Percentiles rank a stretch among this genome's conserved stretches.
Evolutionary conservation across 2,888 invertebrate genomes (phyloP).

Genomic region (Pycnomerus fuliginosus): DNA sequence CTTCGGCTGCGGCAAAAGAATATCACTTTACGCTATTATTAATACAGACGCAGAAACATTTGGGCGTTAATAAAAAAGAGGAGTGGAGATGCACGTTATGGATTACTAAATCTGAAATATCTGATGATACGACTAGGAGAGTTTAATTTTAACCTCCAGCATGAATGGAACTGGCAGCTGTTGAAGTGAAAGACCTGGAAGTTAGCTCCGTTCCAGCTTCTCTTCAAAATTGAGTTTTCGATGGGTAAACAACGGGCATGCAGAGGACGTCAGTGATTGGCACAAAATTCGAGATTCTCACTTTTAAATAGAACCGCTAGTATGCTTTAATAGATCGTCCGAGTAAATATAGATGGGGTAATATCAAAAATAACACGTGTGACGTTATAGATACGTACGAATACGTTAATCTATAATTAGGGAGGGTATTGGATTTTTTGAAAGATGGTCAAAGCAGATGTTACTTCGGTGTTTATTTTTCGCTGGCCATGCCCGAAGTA

Average conservation of each 20-base stretch:
- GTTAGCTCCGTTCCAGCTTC: conserved; percentile 20
- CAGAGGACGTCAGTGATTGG: conserved; percentile 41
- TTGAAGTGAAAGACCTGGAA: conserved; percentile 37
- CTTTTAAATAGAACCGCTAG: conserved; percentile 36
- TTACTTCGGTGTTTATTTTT: conserved; percentile 24
- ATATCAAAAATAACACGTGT: conserved; percentile 41
- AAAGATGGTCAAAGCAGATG: conserved; percentile 37
- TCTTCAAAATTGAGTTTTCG: conserved; percentile 1
- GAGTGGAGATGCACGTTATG: conserved; percentile 7
- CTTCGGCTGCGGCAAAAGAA: conserved; percentile 7
- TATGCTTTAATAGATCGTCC: conserved; percentile 31
- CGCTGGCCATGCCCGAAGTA: conserved; percentile 17
- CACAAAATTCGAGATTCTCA: conserved; percentile 39
- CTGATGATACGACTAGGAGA: conserved; percentile 25
- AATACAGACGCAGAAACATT: neutral
- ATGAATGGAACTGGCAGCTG: conserved; percentile 42
- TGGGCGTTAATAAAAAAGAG: too few species aligned
- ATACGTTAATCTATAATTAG: conserved; percentile 33
- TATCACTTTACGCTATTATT: conserved; percentile 12
- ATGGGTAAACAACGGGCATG: conserved; percentile 33
- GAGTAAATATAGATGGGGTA: conserved; percentile 41
- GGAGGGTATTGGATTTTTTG: conserved; percentile 33
- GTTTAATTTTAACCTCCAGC: conserved; percentile 35
- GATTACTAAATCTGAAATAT: conserved; percentile 31
- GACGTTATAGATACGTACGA: conserved; percentile 34